phyloP scores from a whole-genome alignment of 2,113 vertebrate species.

The Laticauda colubrina region DNA sequence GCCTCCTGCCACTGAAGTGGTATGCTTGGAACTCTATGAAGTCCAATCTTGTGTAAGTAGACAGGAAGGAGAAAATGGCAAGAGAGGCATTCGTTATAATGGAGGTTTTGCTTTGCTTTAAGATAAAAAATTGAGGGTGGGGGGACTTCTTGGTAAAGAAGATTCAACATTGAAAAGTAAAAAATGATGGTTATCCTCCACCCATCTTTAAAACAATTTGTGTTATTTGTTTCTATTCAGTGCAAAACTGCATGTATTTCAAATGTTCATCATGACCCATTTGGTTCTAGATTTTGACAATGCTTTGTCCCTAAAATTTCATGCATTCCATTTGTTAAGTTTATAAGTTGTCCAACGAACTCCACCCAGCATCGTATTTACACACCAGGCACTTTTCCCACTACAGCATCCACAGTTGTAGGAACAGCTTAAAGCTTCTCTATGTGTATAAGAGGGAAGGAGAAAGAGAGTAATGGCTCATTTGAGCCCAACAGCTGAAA shows the following conservation, averaged over 20 bases:
- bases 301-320: background rate
- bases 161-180: background rate
- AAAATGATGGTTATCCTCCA: background rate
- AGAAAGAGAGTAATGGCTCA: background rate
- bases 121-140: background rate
- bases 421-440: background rate
- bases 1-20: slow-evolving; percentile 34
- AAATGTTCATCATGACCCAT: background rate
- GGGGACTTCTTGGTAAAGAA: background rate
- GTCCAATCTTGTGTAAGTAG: slow-evolving; percentile 71
- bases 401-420: background rate
- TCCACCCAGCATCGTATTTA: background rate
- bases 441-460: background rate
- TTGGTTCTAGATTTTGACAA: background rate
- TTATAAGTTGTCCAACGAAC: background rate
- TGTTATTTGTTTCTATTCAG: background rate
- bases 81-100: background rate
- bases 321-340: background rate
- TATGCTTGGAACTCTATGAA: slow-evolving; percentile 66
- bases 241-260: background rate
- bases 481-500: background rate
- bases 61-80: background rate
- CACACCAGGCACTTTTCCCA: background rate
- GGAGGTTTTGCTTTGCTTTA: background rate
- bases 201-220: background rate